phyloP scores from a whole-genome alignment of 2,888 invertebrate genomes.

The Erannis defoliaria region DNA sequence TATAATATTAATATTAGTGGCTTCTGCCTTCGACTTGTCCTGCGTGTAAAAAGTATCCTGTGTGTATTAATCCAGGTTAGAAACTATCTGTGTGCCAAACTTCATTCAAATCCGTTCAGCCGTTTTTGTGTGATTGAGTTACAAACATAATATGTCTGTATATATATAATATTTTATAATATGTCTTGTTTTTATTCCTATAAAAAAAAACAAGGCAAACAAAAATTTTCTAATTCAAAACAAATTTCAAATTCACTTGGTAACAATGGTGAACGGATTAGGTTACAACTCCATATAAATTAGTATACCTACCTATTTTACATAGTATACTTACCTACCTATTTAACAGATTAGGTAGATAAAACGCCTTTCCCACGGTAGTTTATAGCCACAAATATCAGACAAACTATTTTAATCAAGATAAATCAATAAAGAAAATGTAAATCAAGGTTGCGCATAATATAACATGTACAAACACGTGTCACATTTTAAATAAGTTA shows the following conservation, averaged over 20 bases:
- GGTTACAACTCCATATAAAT: neutral
- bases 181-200: no score
- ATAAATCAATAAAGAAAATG: conserved; percentile 5
- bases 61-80: no score
- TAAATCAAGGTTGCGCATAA: conserved; percentile 12
- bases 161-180: no score
- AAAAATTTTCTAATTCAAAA: no score
- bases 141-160: no score
- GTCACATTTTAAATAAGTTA: conserved; percentile 5
- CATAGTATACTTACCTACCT: neutral
- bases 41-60: no score
- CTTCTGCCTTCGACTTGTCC: no score
- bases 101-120: no score
- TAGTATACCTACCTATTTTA: neutral
- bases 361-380: conserved; percentile 12
- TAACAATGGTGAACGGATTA: neutral
- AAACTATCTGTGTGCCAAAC: no score
- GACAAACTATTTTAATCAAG: conserved; percentile 19
- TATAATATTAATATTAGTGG: no score
- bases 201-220: no score
- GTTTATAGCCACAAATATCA: conserved; percentile 11
- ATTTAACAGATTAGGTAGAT: neutral
- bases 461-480: conserved; percentile 14
- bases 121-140: no score
- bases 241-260: neutral